Evolutionary conservation across 2,113 vertebrate genomes (phyloP), one percentile per base, ranked within the genome.

Genomic region (Heteronetta atricapilla): DNA sequence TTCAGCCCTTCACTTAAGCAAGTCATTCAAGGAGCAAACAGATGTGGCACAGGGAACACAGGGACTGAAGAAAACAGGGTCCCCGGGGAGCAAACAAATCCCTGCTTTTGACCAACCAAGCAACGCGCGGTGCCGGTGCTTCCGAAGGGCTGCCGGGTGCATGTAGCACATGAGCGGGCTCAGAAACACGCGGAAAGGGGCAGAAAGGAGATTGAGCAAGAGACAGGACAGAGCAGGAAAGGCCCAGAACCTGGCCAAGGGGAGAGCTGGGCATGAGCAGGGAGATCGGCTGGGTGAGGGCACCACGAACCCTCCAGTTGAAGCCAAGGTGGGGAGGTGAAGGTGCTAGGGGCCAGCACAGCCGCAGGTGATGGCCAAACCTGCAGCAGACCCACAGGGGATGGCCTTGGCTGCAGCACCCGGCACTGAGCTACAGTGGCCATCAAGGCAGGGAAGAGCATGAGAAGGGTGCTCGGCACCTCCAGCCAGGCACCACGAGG

Each of bases 1-100:
- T 94, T 96, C 92, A 94, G 83, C 83, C 90, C 87, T 91, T 77
- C 74, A 68, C 76, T 88, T 92, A 93, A 94, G 95, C 93, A 96
- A 97, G 95, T 81, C 22, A 94, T 36, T 93, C 95, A 83, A 91
- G 94, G 70, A 90, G 90, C 62, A 94, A 87, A 72, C 34, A 52
- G 63, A 70, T 14, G 40, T 4, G 42, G 76, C 79, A 29, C 1
- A 0, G 36, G 56, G 55, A 77, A 59, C 0, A 2, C 1, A 1
- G 69, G 18, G 67, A 58, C 1, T 1, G 70, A 42, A 70, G 50
- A 66, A 64, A 90, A 55, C 67, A 21, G 2, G 3, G 6, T 77
- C 91, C 89, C 86, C 0, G 0, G 36, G 92, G 95, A 93, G 75
- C 74, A 96, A 96, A 97, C 94, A 96, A 93, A 93, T 31, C 44